These are phyloP conservation scores for Trissolcus brochymenae DNA, from an alignment of 2,888 invertebrate species.

Conservation along the genomic window DNA sequence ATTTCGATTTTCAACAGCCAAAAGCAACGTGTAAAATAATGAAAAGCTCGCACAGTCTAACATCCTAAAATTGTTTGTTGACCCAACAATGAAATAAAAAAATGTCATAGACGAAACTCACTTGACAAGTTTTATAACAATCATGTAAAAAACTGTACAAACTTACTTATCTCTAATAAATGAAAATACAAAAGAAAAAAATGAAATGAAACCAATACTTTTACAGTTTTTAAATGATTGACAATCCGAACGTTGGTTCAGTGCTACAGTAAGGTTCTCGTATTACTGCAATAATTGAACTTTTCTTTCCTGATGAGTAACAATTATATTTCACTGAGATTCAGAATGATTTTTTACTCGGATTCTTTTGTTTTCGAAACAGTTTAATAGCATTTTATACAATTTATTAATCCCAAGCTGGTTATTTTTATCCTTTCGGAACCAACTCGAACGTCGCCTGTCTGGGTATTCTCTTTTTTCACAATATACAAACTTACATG, in stretches of 20 bases:
- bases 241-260: too few species aligned
- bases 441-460: slow-evolving; percentile 19
- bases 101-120: too few species aligned
- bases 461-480: slow-evolving; percentile 25
- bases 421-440: slow-evolving; percentile 16
- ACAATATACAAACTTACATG: slow-evolving; percentile 37
- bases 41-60: too few species aligned
- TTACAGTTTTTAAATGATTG: too few species aligned
- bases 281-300: too few species aligned
- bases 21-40: too few species aligned
- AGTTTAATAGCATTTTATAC: slow-evolving; percentile 43
- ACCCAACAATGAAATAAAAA: too few species aligned
- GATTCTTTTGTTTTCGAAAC: slow-evolving; percentile 22
- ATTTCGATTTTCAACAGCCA: too few species aligned
- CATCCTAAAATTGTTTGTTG: too few species aligned
- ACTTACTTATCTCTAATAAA: neutral
- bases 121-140: too few species aligned
- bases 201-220: neutral
- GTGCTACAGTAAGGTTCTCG: too few species aligned
- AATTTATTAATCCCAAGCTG: slow-evolving; percentile 28
- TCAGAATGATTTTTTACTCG: slow-evolving; percentile 3
- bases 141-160: neutral
- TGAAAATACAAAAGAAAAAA: slow-evolving; percentile 2
- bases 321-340: slow-evolving; percentile 4
- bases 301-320: too few species aligned